A percentile compares a stretch with the other conserved stretches of the same genome.
These are phyloP conservation scores for Ischnura elegans DNA, from an alignment of 2,888 invertebrate genomes.

Conservation along the genomic window DNA sequence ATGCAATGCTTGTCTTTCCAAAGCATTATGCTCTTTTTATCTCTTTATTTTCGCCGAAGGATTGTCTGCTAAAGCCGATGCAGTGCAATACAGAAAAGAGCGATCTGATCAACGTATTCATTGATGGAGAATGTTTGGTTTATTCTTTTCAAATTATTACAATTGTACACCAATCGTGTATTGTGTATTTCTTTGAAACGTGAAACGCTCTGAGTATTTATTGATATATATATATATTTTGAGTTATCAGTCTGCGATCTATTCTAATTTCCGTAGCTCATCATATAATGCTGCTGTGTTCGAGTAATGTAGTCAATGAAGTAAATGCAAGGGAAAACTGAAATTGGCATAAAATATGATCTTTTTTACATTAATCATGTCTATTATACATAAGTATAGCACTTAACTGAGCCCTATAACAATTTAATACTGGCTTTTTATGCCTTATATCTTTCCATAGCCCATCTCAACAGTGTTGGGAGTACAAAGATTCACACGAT, in stretches of 20 bases:
- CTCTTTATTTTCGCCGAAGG: conserved; percentile 24
- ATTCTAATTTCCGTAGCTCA: background rate
- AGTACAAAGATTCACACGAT: background rate
- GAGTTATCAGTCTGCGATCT: background rate
- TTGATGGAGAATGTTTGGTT: background rate
- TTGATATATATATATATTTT: background rate
- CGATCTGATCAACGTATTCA: background rate
- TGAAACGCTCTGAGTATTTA: background rate
- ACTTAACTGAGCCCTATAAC: background rate
- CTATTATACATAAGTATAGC: background rate
- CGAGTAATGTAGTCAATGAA: background rate
- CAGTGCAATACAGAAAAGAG: conserved; percentile 49
- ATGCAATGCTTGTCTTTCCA: conserved; percentile 24
- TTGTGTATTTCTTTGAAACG: background rate
- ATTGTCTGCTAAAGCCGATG: conserved; percentile 38
- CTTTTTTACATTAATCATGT: background rate
- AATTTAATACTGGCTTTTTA: background rate
- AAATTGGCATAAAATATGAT: background rate
- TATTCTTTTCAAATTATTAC: background rate
- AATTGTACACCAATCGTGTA: background rate
- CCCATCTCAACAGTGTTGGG: background rate
- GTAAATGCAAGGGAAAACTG: background rate
- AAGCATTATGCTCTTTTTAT: background rate
- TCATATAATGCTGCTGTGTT: background rate
- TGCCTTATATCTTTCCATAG: background rate